phyloP scores from a whole-genome alignment of 1,140 invertebrate species.

The Augochlora pura region DNA sequence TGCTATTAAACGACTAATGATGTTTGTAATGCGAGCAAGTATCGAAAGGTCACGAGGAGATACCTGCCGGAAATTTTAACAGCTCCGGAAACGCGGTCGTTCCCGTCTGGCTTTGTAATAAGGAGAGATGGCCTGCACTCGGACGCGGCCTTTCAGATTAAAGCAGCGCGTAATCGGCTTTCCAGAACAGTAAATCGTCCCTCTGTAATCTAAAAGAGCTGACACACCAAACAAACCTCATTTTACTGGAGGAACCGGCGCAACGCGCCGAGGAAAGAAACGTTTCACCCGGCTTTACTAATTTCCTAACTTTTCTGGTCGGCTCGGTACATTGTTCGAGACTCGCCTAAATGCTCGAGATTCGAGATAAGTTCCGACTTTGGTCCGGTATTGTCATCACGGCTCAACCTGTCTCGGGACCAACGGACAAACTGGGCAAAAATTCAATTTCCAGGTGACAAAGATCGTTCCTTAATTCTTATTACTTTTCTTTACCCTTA shows the following conservation, averaged over 20 bases:
- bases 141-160: conserved; percentile 27
- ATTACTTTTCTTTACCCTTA: too few relatives aligned
- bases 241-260: conserved; percentile 1
- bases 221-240: conserved; percentile 67
- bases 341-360: conserved; percentile 1
- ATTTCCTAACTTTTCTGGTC: conserved; percentile 31
- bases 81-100: neutral
- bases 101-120: conserved; percentile 5
- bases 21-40: conserved; percentile 69
- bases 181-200: conserved; percentile 60
- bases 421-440: neutral
- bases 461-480: too few relatives aligned
- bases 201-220: conserved; percentile 46
- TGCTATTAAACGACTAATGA: conserved; percentile 33
- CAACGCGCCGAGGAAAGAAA: neutral
- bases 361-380: conserved; percentile 13
- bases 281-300: conserved; percentile 32
- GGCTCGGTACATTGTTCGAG: neutral
- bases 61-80: conserved; percentile 60
- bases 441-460: neutral
- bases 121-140: conserved; percentile 26
- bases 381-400: neutral
- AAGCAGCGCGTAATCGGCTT: conserved; percentile 69
- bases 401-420: conserved; percentile 1
- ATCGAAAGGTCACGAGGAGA: conserved; percentile 68